Evolutionary conservation across 2,888 invertebrate genomes (phyloP), one percentile per base, ranked within the genome.

Genomic region (Zaprionus obscuricornis): DNA sequence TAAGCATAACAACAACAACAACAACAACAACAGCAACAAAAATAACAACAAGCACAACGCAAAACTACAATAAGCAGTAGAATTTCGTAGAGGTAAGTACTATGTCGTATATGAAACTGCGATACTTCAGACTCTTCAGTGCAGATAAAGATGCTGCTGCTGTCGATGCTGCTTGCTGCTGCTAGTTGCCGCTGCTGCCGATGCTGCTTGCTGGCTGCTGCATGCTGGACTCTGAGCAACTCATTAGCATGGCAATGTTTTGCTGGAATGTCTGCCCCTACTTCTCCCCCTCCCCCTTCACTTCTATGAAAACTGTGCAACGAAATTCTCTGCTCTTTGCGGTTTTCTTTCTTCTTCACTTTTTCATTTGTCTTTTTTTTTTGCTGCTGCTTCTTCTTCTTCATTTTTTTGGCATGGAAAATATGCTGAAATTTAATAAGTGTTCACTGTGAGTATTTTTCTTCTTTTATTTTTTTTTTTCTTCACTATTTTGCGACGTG

Each of bases 381-480:
- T 46, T 46, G 5, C n/a, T n/a, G n/a, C n/a, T 22, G 11, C 39
- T 45, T 27, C 22, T 29, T 33, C 13, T 51, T 10, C 6, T 31
- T 50, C n/a, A n/a, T 43, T 58, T 49, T 70, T 77, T 82, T 67
- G 64, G 79, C 72, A 65, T 69, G 70, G 57, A 66, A 74, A 74
- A 74, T n/a, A n/a, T 70, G 73, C 64, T 63, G 65, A 83, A 79
- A 85, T 79, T 78, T 85, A 79, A 85, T 78, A 79, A 85, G 76
- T 64, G 69, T 66, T 83, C 83, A 68, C 77, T 67, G 42, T 27
- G 46, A 37, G 46, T 54, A 57, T 67, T 50, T 42, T 10, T 27
- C 20, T 18, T 39, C 43, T 43, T 59, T 74, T 65, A 60, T 60
- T 55, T 64, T 62, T 63, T 36, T 67, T 50, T 42, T 10, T 27